Evolutionary conservation across 2,113 vertebrate genomes (phyloP).

Genomic region (Eptesicus fuscus): DNA sequence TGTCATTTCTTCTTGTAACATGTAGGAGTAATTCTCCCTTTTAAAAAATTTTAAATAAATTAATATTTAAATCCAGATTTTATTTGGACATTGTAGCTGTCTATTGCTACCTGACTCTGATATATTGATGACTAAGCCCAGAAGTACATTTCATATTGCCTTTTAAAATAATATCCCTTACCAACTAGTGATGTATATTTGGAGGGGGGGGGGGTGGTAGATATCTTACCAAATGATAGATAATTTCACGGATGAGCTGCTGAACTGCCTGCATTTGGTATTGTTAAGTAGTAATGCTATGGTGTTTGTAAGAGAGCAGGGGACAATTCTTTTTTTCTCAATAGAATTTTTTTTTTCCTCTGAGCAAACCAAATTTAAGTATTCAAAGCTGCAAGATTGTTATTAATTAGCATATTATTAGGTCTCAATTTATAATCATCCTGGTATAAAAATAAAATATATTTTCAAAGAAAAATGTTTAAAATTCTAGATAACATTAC

Average conservation of each 20-base stretch:
- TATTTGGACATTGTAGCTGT: not conserved
- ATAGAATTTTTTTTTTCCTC: not conserved
- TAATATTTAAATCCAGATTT: not conserved
- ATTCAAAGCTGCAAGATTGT: not conserved
- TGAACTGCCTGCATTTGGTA: not conserved
- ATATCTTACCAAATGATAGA: not conserved
- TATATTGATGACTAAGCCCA: not conserved
- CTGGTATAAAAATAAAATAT: not conserved
- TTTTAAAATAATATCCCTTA: not conserved
- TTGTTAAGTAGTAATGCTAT: not conserved
- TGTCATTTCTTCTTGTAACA: not conserved
- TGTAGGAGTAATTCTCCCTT: not conserved
- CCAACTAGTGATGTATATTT: not conserved
- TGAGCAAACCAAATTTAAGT: not conserved
- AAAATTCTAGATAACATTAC: not conserved
- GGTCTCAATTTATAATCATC: not conserved
- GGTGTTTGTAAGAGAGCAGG: not conserved
- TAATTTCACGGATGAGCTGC: not conserved
- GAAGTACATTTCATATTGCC: not conserved
- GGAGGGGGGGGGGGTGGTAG: not conserved
- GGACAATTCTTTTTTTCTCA: not conserved
- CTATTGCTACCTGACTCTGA: not conserved
- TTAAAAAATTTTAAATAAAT: not conserved
- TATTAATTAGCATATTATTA: not conserved
- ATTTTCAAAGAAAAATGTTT: not conserved